Evolutionary conservation across 2,797 vertebrate genomes (phyloP).

Genomic region (Nasua narica): DNA sequence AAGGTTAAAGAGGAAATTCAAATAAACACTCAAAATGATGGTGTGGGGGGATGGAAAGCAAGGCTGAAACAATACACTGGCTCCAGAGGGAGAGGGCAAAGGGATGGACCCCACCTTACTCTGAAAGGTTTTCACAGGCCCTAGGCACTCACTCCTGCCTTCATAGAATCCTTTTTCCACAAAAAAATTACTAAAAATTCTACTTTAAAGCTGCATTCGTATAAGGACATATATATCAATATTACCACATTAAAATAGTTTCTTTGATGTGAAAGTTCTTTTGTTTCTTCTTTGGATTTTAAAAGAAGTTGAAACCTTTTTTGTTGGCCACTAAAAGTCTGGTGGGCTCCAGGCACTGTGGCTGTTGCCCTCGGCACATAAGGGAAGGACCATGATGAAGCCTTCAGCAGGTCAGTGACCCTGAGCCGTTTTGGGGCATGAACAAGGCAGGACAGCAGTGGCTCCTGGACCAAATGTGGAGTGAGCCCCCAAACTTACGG

Average conservation of each 20-base stretch:
- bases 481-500: background rate
- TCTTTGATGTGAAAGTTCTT: background rate
- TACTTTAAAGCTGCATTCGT: background rate
- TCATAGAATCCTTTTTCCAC: background rate
- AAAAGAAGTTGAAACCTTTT: background rate
- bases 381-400: background rate
- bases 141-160: background rate
- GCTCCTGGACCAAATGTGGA: background rate
- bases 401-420: background rate
- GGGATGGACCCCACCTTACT: background rate
- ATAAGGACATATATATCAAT: background rate
- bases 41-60: constrained; percentile 55
- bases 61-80: constrained; percentile 65
- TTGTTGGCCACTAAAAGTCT: background rate
- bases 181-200: background rate
- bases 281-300: background rate
- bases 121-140: background rate
- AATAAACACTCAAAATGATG: constrained; percentile 63
- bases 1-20: constrained; percentile 76
- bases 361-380: fast-evolving
- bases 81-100: background rate
- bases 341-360: background rate
- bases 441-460: background rate
- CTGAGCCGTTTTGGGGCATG: fast-evolving
- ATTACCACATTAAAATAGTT: background rate